These are phyloP conservation scores for Serranochromis macrocephalus DNA, from an alignment of 2,113 vertebrate genomes.

Conservation along the genomic window DNA sequence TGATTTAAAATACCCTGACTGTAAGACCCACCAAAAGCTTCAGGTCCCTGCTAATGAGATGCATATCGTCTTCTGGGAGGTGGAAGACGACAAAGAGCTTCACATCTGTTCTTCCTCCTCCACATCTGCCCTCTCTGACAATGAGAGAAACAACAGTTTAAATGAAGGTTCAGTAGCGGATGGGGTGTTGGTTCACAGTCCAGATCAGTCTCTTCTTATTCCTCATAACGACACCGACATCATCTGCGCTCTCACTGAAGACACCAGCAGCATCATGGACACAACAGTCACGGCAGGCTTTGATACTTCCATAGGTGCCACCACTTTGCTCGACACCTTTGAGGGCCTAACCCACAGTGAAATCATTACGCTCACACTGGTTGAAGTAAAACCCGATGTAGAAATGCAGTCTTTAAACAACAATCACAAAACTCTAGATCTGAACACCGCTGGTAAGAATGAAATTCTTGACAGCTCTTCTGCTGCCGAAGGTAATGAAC, in stretches of 20 bases:
- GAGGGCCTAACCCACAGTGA: slow-evolving; percentile 61
- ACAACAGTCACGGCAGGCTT: not conserved
- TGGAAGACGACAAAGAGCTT: not conserved
- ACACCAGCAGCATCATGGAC: not conserved
- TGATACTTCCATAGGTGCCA: slow-evolving; percentile 49
- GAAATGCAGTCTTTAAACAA: slow-evolving; percentile 16
- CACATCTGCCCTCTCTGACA: not conserved
- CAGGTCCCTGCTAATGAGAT: slow-evolving; percentile 76
- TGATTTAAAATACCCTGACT: slow-evolving; percentile 78
- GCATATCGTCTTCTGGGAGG: slow-evolving; percentile 88
- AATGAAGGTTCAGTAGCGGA: not conserved
- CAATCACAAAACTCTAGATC: not conserved
- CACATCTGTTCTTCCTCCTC: slow-evolving; percentile 3
- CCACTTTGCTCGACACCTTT: slow-evolving; percentile 51
- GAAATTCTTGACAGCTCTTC: not conserved
- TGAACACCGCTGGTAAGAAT: not conserved
- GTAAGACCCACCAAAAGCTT: slow-evolving; percentile 59
- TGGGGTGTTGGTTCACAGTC: not conserved
- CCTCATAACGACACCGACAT: slow-evolving; percentile 28
- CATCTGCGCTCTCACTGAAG: not conserved
- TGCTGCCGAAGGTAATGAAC: not conserved
- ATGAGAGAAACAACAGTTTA: not conserved
- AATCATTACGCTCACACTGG: slow-evolving; percentile 72
- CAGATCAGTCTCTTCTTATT: not conserved
- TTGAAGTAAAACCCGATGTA: slow-evolving; percentile 53